These are phyloP conservation scores for Syngnathus acus DNA, from an alignment of 2,797 vertebrate species.

Conservation along the genomic window DNA sequence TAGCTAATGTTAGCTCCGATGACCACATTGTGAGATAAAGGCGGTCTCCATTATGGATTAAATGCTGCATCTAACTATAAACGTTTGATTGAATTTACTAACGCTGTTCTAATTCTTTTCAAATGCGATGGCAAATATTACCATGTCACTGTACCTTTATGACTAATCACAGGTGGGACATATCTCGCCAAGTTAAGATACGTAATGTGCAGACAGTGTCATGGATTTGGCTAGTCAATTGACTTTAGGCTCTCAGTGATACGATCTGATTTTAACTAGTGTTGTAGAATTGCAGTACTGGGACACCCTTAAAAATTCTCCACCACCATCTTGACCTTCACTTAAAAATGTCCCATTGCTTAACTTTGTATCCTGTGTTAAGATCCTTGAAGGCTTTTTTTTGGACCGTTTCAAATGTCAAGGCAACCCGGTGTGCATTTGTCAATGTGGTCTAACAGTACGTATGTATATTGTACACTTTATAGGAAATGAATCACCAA, in stretches of 20 bases:
- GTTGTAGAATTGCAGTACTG: not conserved
- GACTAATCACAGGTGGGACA: slow-evolving; percentile 13
- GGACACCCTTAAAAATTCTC: not conserved
- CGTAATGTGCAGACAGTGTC: not conserved
- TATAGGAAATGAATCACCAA: not conserved
- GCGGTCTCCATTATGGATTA: not conserved
- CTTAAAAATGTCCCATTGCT: slow-evolving; percentile 4
- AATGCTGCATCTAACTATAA: not conserved
- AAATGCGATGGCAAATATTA: not conserved
- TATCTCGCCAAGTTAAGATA: slow-evolving; percentile 1
- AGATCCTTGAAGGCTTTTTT: not conserved
- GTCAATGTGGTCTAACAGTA: not conserved
- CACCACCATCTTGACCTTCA: slow-evolving; percentile 54
- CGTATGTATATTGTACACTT: not conserved
- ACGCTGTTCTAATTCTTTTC: not conserved
- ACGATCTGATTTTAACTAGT: not conserved
- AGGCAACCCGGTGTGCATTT: not conserved
- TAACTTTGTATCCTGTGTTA: not conserved
- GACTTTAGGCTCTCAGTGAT: not conserved
- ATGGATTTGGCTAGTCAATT: not conserved
- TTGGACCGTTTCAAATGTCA: not conserved
- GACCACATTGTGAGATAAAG: slow-evolving; percentile 31
- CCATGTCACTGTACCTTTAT: not conserved
- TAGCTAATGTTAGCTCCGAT: slow-evolving; percentile 25
- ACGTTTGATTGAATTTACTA: not conserved